A percentile compares a stretch with the other conserved stretches of the same genome.
Conservation (phyloP, 2,797 vertebrate species). For the Propithecus perrieri region DNA sequence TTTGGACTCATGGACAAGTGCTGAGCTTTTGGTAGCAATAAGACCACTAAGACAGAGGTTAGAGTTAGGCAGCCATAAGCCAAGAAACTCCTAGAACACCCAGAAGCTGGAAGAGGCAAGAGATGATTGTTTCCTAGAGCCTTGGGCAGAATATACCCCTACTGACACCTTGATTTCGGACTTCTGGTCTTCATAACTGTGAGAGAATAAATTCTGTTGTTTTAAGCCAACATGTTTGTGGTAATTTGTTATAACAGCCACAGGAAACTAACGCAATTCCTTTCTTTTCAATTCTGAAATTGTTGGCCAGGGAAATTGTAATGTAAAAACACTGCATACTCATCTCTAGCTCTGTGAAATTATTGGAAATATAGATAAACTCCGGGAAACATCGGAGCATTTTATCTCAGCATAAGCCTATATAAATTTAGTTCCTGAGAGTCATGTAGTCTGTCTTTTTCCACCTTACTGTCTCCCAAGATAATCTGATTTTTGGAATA, state of each 20-base stretch:
- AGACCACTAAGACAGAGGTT: background rate
- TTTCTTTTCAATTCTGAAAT: constrained; percentile 13
- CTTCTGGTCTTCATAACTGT: background rate
- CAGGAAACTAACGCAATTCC: background rate
- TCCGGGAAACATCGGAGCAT: background rate
- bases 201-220: background rate
- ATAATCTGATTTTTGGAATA: background rate
- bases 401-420: background rate
- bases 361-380: background rate
- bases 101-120: background rate
- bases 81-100: background rate
- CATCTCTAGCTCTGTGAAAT: background rate
- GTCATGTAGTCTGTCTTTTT: background rate
- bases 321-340: background rate
- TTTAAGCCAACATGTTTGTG: background rate
- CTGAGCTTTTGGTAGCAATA: too few species aligned
- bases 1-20: too few species aligned
- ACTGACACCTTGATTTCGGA: background rate
- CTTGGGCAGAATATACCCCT: background rate
- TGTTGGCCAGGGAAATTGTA: background rate
- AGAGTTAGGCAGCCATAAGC: background rate
- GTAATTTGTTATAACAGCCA: background rate
- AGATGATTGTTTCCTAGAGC: too few species aligned
- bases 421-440: background rate
- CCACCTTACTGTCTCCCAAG: background rate